Conservation (phyloP, 1,140 invertebrate genomes). For the Druon quercuslanigerum region DNA sequence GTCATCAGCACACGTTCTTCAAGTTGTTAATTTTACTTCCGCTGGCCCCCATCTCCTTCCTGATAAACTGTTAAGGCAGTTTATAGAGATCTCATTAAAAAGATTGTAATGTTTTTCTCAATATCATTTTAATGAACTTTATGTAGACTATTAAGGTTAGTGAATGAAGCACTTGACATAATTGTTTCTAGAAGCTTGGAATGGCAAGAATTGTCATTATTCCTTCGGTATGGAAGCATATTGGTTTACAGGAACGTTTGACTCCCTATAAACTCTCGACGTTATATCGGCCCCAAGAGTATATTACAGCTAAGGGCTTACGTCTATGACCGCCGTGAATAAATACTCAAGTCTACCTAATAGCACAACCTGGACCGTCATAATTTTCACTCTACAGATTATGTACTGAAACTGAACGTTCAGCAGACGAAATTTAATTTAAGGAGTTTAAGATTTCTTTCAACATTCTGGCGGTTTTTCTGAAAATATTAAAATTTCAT, state of each 20-base stretch:
- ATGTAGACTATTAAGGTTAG: no score
- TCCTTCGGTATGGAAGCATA: neutral
- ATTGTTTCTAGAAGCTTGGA: neutral
- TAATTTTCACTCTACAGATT: neutral
- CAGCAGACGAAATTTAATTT: no score
- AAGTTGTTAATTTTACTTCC: no score
- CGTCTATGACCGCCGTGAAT: constrained; percentile 64
- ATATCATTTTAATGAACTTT: no score
- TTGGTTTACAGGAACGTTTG: neutral
- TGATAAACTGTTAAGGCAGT: no score
- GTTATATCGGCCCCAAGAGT: constrained; percentile 54
- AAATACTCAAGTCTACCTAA: constrained; percentile 58
- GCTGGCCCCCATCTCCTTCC: no score
- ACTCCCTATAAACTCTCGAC: neutral
- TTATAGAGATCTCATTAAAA: no score
- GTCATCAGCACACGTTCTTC: no score
- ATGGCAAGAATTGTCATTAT: neutral
- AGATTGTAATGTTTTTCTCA: no score
- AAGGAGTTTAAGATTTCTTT: no score
- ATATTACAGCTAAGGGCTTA: constrained; percentile 73
- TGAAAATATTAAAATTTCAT: no score
- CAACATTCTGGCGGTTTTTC: no score
- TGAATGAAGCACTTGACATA: neutral
- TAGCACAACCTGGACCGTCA: neutral
- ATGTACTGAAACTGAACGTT: neutral